phyloP scores from a whole-genome alignment of 2,888 invertebrate species.

The Cheilosia soror region DNA sequence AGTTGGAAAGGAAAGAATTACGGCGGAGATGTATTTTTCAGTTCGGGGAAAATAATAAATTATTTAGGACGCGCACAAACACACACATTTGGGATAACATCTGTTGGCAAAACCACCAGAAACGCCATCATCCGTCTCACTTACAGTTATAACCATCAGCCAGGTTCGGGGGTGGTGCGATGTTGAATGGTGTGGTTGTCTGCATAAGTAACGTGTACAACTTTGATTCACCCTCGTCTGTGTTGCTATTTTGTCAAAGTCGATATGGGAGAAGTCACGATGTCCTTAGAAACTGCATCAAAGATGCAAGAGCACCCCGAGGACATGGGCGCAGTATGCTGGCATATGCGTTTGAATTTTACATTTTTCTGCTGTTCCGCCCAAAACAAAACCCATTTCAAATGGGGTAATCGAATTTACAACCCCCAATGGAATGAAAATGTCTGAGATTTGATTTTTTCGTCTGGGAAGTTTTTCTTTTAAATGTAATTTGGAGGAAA shows the following conservation, averaged over 20 bases:
- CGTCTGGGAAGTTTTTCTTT: slow-evolving; percentile 71
- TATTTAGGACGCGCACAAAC: slow-evolving; percentile 54
- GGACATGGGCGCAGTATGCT: slow-evolving; percentile 61
- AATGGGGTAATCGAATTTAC: slow-evolving; percentile 45
- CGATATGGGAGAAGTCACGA: slow-evolving; percentile 25
- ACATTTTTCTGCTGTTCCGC: slow-evolving; percentile 4
- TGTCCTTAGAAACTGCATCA: slow-evolving; percentile 71
- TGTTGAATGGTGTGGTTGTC: not conserved
- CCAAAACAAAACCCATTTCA: slow-evolving; percentile 39
- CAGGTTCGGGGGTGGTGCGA: not conserved
- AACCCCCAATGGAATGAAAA: slow-evolving; percentile 43
- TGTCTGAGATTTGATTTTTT: slow-evolving; percentile 72
- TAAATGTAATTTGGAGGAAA: slow-evolving; percentile 40
- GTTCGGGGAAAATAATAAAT: slow-evolving; percentile 64
- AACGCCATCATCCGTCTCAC: slow-evolving; percentile 27
- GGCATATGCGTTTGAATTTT: slow-evolving; percentile 64
- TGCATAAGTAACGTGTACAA: slow-evolving; percentile 43
- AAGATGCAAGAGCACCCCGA: slow-evolving; percentile 68
- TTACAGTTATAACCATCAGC: not conserved
- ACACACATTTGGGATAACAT: slow-evolving; percentile 56
- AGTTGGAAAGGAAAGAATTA: slow-evolving; percentile 52
- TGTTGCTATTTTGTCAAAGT: not conserved
- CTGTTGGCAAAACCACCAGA: slow-evolving; percentile 63
- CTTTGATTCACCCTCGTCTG: slow-evolving; percentile 41
- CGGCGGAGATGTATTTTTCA: slow-evolving; percentile 52